These are phyloP conservation scores for Acipenser oxyrinchus DNA, from an alignment of 2,797 vertebrate genomes.

Conservation along the genomic window DNA sequence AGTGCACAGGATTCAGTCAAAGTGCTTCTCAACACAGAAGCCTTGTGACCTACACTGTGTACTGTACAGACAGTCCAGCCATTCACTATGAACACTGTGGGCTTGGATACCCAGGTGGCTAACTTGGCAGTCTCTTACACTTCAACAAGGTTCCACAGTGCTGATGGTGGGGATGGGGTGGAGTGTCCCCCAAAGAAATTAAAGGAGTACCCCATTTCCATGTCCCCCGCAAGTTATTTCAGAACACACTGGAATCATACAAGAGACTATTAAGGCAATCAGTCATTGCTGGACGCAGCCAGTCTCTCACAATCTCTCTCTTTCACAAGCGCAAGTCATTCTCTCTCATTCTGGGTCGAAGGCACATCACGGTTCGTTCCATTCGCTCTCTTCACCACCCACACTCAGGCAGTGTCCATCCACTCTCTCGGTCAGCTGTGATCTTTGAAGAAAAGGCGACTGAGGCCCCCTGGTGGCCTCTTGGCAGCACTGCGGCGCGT, in stretches of 20 bases:
- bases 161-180: background rate
- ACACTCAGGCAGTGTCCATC: background rate
- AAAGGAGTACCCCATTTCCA: slow-evolving; percentile 42
- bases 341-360: slow-evolving; percentile 49
- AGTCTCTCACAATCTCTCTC: slow-evolving; percentile 42
- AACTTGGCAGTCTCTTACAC: background rate
- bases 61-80: background rate
- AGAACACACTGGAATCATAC: slow-evolving; percentile 22
- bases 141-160: background rate
- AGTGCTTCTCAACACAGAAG: background rate
- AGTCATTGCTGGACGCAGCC: slow-evolving; percentile 28
- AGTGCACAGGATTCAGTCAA: background rate
- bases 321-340: slow-evolving; percentile 58
- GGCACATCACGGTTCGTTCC: slow-evolving; percentile 57
- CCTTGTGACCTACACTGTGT: background rate
- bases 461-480: slow-evolving; percentile 26
- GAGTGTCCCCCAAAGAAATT: slow-evolving; percentile 25
- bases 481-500: background rate
- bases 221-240: slow-evolving; percentile 14
- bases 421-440: slow-evolving; percentile 34
- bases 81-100: background rate
- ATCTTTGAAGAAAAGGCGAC: slow-evolving; percentile 45
- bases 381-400: slow-evolving; percentile 39
- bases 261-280: slow-evolving; percentile 34
- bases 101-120: background rate